phyloP scores from a whole-genome alignment of 2,797 vertebrate genomes.

The Scomberomorus guttatus region DNA sequence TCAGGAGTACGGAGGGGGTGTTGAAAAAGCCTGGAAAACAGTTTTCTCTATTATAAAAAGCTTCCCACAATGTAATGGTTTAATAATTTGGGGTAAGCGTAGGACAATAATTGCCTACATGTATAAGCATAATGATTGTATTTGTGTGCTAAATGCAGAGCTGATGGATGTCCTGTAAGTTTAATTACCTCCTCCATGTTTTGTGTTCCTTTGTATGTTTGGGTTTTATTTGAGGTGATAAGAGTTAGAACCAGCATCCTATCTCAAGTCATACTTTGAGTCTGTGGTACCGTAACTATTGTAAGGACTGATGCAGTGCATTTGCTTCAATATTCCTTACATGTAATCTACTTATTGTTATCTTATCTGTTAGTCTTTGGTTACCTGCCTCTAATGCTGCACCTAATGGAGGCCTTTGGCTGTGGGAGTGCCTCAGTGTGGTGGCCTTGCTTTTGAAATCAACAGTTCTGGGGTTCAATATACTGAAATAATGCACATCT shows the following conservation, averaged over 20 bases:
- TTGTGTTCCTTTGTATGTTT: not conserved
- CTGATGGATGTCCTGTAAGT: slow-evolving; percentile 5
- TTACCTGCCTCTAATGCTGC: not conserved
- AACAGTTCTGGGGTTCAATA: too few species aligned
- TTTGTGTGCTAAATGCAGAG: not conserved
- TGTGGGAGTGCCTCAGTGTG: not conserved
- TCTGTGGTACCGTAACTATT: not conserved
- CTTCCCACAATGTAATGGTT: not conserved
- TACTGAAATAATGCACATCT: too few species aligned
- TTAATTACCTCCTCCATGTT: slow-evolving; percentile 22
- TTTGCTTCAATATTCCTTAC: not conserved
- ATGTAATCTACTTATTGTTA: not conserved
- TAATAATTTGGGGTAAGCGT: not conserved
- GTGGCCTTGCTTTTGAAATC: not conserved
- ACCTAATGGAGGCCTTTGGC: not conserved
- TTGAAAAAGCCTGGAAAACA: not conserved
- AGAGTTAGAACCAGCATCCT: too few species aligned
- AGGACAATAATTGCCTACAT: not conserved
- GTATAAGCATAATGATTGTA: not conserved
- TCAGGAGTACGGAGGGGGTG: slow-evolving; percentile 9
- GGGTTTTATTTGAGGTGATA: not conserved
- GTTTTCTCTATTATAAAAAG: not conserved
- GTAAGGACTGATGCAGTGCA: not conserved
- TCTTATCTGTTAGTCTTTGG: not conserved
- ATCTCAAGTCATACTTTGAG: too few species aligned